phyloP scores from a whole-genome alignment of 2,113 vertebrate species.

The Burhinus oedicnemus region DNA sequence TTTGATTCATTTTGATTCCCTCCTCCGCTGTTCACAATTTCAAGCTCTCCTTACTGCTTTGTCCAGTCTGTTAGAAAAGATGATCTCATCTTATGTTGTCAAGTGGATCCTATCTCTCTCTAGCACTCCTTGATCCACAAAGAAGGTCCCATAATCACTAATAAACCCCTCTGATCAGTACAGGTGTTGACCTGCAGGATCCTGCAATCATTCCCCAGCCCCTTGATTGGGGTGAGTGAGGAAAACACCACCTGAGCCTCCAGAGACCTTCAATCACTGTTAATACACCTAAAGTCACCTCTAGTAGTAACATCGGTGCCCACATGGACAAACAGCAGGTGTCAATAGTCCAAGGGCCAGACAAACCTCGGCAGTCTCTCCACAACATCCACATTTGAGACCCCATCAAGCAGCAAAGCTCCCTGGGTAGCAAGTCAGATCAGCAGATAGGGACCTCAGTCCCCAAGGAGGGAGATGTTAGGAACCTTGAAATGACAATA shows the following conservation, averaged over 20 bases:
- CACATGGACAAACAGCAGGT: not conserved
- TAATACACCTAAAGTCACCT: not conserved
- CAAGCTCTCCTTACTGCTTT: not conserved
- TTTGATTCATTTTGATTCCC: not conserved
- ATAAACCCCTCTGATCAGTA: not conserved
- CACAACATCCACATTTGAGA: not conserved
- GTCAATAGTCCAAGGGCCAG: not conserved
- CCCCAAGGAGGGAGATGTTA: not conserved
- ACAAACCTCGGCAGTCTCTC: not conserved
- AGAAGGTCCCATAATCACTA: not conserved
- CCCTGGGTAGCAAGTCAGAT: too few relatives aligned
- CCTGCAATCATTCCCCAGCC: not conserved
- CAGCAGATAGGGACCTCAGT: not conserved
- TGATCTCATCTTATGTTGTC: not conserved
- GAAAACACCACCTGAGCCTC: not conserved
- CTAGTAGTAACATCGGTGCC: not conserved
- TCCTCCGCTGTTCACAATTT: not conserved
- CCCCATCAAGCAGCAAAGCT: not conserved
- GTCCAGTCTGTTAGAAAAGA: not conserved
- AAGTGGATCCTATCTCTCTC: not conserved
- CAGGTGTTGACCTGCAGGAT: not conserved
- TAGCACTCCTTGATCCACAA: not conserved
- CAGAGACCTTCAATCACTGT: not conserved
- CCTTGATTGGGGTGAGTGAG: not conserved
- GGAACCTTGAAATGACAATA: not conserved